Conservation (phyloP, 1,140 invertebrate species). For the Caenorhabditis inopinata region DNA sequence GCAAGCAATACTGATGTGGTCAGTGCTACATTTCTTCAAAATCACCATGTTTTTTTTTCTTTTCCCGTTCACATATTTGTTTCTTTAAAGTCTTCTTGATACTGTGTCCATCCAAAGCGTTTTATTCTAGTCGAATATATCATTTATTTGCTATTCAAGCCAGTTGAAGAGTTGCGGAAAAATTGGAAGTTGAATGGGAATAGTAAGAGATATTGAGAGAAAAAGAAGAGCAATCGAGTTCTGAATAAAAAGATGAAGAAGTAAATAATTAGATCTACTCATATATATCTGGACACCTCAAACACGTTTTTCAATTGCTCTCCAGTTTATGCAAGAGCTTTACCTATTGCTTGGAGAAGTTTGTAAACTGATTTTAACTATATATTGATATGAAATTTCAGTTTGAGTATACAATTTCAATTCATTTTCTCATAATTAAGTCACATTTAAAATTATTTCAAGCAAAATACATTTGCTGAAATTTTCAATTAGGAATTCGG, state of each 20-base stretch:
- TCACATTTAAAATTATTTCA: too few relatives aligned
- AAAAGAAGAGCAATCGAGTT: background rate
- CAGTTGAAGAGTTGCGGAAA: background rate
- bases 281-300: conserved; percentile 6
- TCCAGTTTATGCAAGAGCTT: too few relatives aligned
- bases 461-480: too few relatives aligned
- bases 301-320: background rate
- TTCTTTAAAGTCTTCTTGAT: background rate
- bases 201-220: background rate
- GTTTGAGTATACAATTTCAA: too few relatives aligned
- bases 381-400: too few relatives aligned
- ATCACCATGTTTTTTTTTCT: too few relatives aligned
- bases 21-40: background rate
- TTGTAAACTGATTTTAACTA: too few relatives aligned
- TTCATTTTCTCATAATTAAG: too few relatives aligned
- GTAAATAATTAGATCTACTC: conserved; percentile 32
- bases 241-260: background rate
- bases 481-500: too few relatives aligned
- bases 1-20: background rate
- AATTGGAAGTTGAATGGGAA: conserved; percentile 26
- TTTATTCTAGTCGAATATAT: conserved; percentile 2
- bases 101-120: background rate
- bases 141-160: conserved; percentile 31
- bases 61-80: background rate
- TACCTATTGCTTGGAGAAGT: too few relatives aligned